A percentile compares a stretch with the other conserved stretches of the same genome.
phyloP scores from a whole-genome alignment of 2,797 vertebrate genomes.

The Semotilus atromaculatus region DNA sequence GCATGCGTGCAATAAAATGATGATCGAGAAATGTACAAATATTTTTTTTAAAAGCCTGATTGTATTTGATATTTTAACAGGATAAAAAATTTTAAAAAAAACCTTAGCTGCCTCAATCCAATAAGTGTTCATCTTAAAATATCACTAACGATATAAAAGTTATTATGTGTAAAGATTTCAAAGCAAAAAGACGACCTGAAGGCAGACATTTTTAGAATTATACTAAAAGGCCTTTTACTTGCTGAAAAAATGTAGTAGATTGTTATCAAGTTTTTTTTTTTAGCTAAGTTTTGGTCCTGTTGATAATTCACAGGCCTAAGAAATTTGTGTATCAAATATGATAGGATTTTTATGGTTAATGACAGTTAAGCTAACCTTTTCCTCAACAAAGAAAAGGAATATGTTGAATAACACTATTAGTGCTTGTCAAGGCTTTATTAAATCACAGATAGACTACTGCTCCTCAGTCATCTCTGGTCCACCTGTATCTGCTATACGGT shows the following conservation, averaged over 20 bases:
- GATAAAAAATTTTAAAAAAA: too few species aligned
- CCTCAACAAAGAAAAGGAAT: background rate
- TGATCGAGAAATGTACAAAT: background rate
- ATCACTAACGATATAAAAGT: background rate
- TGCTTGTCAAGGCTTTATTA: background rate
- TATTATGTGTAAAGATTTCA: background rate
- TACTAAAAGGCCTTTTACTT: background rate
- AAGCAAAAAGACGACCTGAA: background rate
- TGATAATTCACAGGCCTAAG: background rate
- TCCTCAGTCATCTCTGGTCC: conserved; percentile 17
- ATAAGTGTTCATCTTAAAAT: background rate
- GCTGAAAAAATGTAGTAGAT: background rate
- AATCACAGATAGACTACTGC: background rate
- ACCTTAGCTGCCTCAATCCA: background rate
- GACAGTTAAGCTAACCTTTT: background rate
- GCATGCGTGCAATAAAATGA: too few species aligned
- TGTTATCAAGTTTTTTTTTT: background rate
- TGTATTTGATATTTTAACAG: background rate
- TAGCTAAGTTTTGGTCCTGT: too few species aligned
- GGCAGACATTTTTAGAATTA: background rate
- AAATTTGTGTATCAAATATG: background rate
- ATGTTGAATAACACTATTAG: background rate
- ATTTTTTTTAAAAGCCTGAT: background rate
- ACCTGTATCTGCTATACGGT: conserved; percentile 14
- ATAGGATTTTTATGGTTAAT: too few species aligned